Evolutionary conservation across 2,888 invertebrate species (phyloP), one percentile per base, ranked within the genome.

Genomic region (Halocaridina rubra): DNA sequence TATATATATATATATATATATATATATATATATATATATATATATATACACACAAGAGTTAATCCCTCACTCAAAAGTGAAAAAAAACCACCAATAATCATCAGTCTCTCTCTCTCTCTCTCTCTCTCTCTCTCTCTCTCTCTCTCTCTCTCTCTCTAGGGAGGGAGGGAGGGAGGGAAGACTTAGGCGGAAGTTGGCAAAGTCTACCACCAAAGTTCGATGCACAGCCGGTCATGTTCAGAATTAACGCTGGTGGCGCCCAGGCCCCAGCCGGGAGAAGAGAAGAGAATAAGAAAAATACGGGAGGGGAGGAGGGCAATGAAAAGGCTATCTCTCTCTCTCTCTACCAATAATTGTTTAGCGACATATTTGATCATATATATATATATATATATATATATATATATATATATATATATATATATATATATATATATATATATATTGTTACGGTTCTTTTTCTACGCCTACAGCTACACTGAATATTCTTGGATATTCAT

Each of bases 221-320:
- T 72, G 72, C 59, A 30, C 72, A 72, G 82, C 82, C 82, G 82
- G 82, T 77, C 82, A 82, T 82, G 82, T 82, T 82, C 82, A 82
- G 71, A 82, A 57, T 77, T 82, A 82, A 77, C 82, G 30, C 77
- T 8, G 57, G 69, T 69, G 82, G 82, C 82, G 59, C 53, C 71
- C 32, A 57, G 82, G 82, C 82, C 39, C 53, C 71, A 27, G 53
- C 33, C 77, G 30, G 69, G n/a, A 19, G 30, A 69, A 30, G 22
- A 22, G 69, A 16, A 69, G 27, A 69, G 69, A 69, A 30, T 19
- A 30, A 76, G 57, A 27, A 32, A n/a, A 19, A 76, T 57, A 29
- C n/a, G 75, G 30, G 53, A 27, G 29, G 39, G 39, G 39, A 24
- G 24, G 39, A 74, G 74, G 4, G n/a, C 3, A 22, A 74, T 16